phyloP scores from a whole-genome alignment of 2,888 invertebrate genomes.

The Shargacucullia verbasci region DNA sequence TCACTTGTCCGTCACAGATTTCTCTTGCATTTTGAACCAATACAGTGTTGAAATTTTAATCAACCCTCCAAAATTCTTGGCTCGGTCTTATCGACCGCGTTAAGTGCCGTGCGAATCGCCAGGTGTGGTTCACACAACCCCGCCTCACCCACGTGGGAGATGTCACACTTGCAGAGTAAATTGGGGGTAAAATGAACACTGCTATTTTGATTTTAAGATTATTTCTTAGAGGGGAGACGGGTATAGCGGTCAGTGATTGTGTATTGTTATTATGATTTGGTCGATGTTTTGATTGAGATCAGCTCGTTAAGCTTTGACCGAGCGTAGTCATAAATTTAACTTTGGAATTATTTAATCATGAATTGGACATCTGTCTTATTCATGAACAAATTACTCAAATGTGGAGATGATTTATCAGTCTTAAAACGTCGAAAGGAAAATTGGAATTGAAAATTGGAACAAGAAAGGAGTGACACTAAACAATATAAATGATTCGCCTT shows the following conservation, averaged over 20 bases:
- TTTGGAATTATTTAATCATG: constrained; percentile 1
- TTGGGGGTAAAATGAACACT: constrained; percentile 65
- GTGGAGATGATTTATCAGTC: no score
- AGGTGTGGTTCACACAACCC: constrained; percentile 60
- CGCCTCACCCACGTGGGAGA: constrained; percentile 55
- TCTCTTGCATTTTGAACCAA: neutral
- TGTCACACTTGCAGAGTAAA: constrained; percentile 61
- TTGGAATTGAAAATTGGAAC: no score
- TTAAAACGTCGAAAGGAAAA: no score
- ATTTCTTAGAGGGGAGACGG: constrained; percentile 26
- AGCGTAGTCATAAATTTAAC: constrained; percentile 6
- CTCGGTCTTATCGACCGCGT: constrained; percentile 50
- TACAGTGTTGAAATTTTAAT: constrained; percentile 37
- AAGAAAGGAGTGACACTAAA: no score
- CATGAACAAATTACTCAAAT: no score
- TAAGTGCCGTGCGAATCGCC: constrained; percentile 71
- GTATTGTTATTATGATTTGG: constrained; percentile 46
- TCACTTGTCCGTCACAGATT: neutral
- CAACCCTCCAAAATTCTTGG: constrained; percentile 44
- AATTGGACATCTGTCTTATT: no score
- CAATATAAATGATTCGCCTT: no score
- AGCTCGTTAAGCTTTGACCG: constrained; percentile 6
- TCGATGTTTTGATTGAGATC: constrained; percentile 35
- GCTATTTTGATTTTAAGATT: constrained; percentile 60
- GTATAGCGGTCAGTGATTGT: constrained; percentile 48